Evolutionary conservation across 1,140 invertebrate species (phyloP), one percentile per base, ranked within the genome.

Genomic region (Temnothorax curvispinosus): DNA sequence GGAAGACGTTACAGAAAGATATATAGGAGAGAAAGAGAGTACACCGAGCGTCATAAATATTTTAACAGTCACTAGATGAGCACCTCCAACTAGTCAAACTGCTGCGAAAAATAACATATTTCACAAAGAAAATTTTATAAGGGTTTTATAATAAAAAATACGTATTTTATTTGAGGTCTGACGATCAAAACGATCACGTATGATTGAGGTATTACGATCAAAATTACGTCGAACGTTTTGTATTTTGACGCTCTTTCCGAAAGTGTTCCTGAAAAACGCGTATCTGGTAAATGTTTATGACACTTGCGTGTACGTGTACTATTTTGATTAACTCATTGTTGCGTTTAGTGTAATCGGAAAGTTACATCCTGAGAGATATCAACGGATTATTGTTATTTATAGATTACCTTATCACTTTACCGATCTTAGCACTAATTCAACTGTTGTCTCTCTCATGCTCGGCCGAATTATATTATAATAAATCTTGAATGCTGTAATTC

Each of bases 1-100:
- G 89, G 89, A 90, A 88, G 89, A 90, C 88, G 35, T 78, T 80
- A 64, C 41, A 74, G 64, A 65, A 64, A 35, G 35, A 74, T 81
- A 77, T 76, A 54, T 87, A 81, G 35, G 65, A 69, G 64, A 89
- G 32, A 76, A n/a, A 67, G 38, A 67, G 38, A 62, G n/a, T 71
- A 78, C 18, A 74, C 64, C 60, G 67, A 47, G 32, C 41, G 69
- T 41, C 71, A 52, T 87, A 69, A 82, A 76, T 88, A 18, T 58
- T 35, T 67, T 78, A 72, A n/a, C 13, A 32, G 3, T 64, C 9
- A 9, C 21, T 62, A 47, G 4, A 77, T 62, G 2, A 47, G 5
- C 21, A 64, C 18, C 27, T 62, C 9, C 5, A 67, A 21, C 0
- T 11, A 15, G 3, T 47, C 27, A 27, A 27, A 1, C 27, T 27